These are phyloP conservation scores for Nemotelus pantherinus DNA, from an alignment of 2,888 invertebrate genomes.

Conservation along the genomic window DNA sequence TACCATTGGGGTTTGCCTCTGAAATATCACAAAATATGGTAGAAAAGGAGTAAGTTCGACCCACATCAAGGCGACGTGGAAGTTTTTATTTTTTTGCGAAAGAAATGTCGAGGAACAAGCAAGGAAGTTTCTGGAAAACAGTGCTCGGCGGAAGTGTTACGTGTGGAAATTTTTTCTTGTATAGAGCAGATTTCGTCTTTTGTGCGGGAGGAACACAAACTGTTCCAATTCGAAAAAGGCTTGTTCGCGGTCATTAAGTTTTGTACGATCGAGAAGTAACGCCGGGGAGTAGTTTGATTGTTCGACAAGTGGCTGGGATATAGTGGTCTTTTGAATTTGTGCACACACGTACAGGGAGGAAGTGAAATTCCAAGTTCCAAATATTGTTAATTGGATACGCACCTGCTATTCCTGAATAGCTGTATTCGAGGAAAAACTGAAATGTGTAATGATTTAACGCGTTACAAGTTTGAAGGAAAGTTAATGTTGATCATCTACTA, in stretches of 20 bases:
- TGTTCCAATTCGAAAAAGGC: background rate
- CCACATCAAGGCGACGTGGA: background rate
- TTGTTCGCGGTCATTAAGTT: background rate
- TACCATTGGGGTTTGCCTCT: background rate
- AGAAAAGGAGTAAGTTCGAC: background rate
- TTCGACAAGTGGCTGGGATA: no score
- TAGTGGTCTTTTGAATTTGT: no score
- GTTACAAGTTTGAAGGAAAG: no score
- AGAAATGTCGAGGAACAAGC: background rate
- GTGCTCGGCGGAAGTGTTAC: slow-evolving; percentile 13
- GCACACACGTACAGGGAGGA: no score
- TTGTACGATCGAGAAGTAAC: no score
- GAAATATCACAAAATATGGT: background rate
- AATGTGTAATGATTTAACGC: no score
- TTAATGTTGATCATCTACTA: no score
- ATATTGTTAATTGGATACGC: no score
- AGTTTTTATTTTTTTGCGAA: background rate
- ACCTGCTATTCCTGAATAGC: no score
- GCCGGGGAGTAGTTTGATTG: no score
- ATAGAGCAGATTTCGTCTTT: slow-evolving; percentile 1
- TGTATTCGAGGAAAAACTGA: no score
- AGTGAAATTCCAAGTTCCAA: no score
- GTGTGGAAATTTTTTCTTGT: slow-evolving; percentile 23
- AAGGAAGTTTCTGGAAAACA: background rate
- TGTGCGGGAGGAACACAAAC: slow-evolving; percentile 1